Base-by-base conservation (phyloP, 2,797 vertebrate genomes). In the Furcifer pardalis region DNA sequence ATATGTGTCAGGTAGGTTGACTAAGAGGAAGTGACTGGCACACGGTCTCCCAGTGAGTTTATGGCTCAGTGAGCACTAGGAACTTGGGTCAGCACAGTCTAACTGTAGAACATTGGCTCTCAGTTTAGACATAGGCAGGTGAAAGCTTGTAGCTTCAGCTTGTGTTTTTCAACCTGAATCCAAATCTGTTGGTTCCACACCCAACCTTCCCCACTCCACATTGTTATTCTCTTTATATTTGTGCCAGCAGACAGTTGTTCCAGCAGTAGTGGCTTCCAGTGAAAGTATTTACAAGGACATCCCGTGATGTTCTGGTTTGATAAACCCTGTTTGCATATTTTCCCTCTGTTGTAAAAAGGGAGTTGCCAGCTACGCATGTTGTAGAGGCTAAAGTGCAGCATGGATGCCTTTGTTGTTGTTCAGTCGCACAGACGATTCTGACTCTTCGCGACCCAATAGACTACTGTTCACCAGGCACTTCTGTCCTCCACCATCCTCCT, bases 151-250 rank as follows among this genome's bases (percentile, higher is more conserved):
- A 56, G 21, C 13, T 32, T 60, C 52, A 13, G 5, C 32, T 7
- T 8, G 21, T 21, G 19, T 56, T 56, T 13, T 21, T 56, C 21
- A 23, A 25, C 25, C 23, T 1, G 5, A 30, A 59, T 32, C 46
- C 32, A 7, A 23, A 2, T 35, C 32, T 9, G 9, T 8, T 4
- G 1, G 32, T 59, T 35, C 19, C 5, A 0, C 19, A 5, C 2
- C 32, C 23, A 23, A 15, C 5, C 15, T 5, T 56, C 52, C 21
- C 52, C 52, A 56, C 52, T 21, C 12, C 52, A 56, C 5, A 4
- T 56, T 17, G 52, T 35, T 75, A 32, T 7, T 42, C 56, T 42
- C 12, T 17, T 62, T 30, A 25, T 37, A 27, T 30, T 30, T 56
- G 5, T 17, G 56, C 9, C 1, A 13, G 21, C 23, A 37, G 75